Evolutionary conservation across 2,797 vertebrate species (phyloP), one percentile per base, ranked within the genome.

Genomic region (Poecilia velifera): DNA sequence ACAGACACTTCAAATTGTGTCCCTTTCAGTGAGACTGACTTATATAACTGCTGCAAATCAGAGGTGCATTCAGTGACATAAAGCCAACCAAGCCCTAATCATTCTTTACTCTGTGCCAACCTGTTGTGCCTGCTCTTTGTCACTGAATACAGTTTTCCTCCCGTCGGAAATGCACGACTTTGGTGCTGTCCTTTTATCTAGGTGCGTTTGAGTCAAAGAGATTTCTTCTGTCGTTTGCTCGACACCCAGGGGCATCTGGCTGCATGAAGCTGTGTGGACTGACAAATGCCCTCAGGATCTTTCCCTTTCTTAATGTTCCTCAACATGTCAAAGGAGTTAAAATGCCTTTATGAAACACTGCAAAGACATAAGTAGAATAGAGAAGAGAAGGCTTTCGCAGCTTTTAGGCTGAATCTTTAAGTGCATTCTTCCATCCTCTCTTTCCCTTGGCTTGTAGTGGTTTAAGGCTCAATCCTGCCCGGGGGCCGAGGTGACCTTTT

Each of bases 391-490:
- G 45, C 77, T 72, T 84, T 80, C 43, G 72, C 77, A 84, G 88
- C 88, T 92, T 94, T 94, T 89, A 93, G 89, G 81, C 90, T 83
- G 83, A 34, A 86, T 91, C 90, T 93, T 91, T 95, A 95, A 93
- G 94, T 94, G 93, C 94, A 94, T 95, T 95, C 90, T 93, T 92
- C 88, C 82, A 87, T 87, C 84, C 87, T 91, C 88, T 90, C 87
- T 51, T 83, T 86, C 82, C 81, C 80, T 92, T 81, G 91, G 86
- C 91, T 90, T 85, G 90, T 89, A 91, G 91, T 91, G 90, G 92
- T 96, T 91, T 92, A 94, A 92, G 93, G 92, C 94, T 93, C 93
- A 94, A 95, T 95, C 93, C 94, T 94, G 95, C 94, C 95, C 89
- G 86, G 87, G 90, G 93, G 94, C 94, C 90, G 77, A 85, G 78